Base-by-base conservation (phyloP, 2,888 invertebrate species). In the Ophraella communa region DNA sequence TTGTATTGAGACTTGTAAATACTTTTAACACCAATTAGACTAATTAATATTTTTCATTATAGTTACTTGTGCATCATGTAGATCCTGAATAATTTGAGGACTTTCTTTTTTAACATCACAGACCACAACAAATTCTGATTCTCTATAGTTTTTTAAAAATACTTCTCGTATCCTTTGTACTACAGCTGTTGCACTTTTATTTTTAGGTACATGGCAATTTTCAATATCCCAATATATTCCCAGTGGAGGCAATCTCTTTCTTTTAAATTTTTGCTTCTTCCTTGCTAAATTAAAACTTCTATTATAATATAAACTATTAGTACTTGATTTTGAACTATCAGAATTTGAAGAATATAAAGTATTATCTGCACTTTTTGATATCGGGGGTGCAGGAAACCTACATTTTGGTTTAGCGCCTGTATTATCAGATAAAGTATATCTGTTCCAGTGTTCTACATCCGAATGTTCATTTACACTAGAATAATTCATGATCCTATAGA, bases 171-270 rank as follows among this genome's bases (percentile, higher is more conserved):
- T 91, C 58, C 88, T 86, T 77, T 89, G 87, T 23, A 93, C 93
- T 55, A 94, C 88, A 72, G 89, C 88, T 74, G 91, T 86, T 5
- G 94, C 93, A 64, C 93, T 94, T 80, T 91, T 90, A 55, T 89
- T 90, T 78, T 89, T 89, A 2, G 95, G 94, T 49, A 95, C 91
- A 82, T 90, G 89, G 80, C 94, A 94, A 81, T 95, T 95, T 84
- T 95, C 94, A 77, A 95, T 95, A 80, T 95, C 95, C 95, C 95
- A 95, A 82, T 94, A 95, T 71, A 95, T 92, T 53, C 94, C 94
- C 76, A 95, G 89, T 1, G 93, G 92, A 27, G 88, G 87, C 62
- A 87, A 74, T 69, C 71, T 67, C 53, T 53, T 71, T 21, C 20
- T 2, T 65, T 53, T 64, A 52, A 39, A 30, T 44, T 55, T 71